These are phyloP conservation scores for Mugil cephalus DNA, from an alignment of 2,113 vertebrate species.

Conservation along the genomic window DNA sequence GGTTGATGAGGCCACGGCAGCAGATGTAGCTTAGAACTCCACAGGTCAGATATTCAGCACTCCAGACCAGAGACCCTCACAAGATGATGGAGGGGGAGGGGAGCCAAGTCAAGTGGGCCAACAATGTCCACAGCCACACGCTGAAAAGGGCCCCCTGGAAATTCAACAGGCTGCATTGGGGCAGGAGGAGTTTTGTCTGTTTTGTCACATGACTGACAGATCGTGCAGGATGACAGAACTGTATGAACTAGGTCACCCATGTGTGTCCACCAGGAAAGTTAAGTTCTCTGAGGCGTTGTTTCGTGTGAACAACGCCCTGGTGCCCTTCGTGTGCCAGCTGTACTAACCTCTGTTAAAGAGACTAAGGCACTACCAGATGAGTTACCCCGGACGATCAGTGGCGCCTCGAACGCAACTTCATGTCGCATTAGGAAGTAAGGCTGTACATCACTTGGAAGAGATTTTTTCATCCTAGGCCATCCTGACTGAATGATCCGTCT, in stretches of 20 bases:
- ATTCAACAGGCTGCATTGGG: too few relatives aligned
- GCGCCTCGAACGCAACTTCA: background rate
- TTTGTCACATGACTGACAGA: background rate
- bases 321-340: background rate
- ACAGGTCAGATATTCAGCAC: too few relatives aligned
- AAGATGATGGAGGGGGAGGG: too few relatives aligned
- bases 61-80: too few relatives aligned
- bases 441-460: background rate
- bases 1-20: too few relatives aligned
- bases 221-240: too few relatives aligned
- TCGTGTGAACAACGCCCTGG: background rate
- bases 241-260: background rate
- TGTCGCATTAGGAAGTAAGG: background rate
- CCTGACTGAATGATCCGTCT: background rate
- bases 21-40: too few relatives aligned
- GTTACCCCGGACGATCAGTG: background rate
- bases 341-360: background rate
- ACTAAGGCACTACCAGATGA: background rate
- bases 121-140: too few relatives aligned
- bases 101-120: too few relatives aligned
- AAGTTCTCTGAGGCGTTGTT: conserved; percentile 4
- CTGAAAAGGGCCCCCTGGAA: too few relatives aligned
- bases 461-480: background rate
- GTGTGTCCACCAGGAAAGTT: conserved; percentile 3
- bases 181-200: too few relatives aligned